Percentiles rank a stretch among this genome's conserved stretches.
These are phyloP conservation scores for Helicoverpa armigera DNA, from an alignment of 1,140 invertebrate genomes.

Conservation along the genomic window DNA sequence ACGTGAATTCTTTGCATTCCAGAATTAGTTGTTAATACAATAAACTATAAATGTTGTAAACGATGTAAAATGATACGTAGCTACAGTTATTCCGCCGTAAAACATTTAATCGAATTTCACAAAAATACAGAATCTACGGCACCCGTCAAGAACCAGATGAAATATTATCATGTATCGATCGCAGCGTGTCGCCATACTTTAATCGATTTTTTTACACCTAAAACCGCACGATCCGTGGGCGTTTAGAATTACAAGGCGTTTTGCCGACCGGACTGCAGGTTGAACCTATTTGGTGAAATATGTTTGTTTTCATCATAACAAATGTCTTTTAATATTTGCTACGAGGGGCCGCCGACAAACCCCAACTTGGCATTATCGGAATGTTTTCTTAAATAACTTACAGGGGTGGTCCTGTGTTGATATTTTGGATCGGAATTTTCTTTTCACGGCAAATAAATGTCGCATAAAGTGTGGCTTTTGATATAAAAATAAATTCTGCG, in stretches of 20 bases:
- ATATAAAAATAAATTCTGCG: slow-evolving; percentile 17
- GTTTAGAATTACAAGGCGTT: slow-evolving; percentile 80
- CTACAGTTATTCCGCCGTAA: slow-evolving; percentile 72
- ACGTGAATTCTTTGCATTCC: slow-evolving; percentile 35
- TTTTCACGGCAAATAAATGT: slow-evolving; percentile 43
- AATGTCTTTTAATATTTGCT: slow-evolving; percentile 68
- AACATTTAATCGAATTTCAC: slow-evolving; percentile 83
- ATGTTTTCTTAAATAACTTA: slow-evolving; percentile 73
- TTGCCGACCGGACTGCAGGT: slow-evolving; percentile 75
- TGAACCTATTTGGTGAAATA: slow-evolving; percentile 79
- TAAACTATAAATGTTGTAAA: slow-evolving; percentile 66
- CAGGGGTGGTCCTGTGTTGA: slow-evolving; percentile 72
- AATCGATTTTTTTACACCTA: slow-evolving; percentile 86
- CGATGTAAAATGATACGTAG: slow-evolving; percentile 77
- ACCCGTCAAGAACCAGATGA: slow-evolving; percentile 76
- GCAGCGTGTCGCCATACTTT: slow-evolving; percentile 83
- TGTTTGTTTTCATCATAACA: slow-evolving; percentile 81
- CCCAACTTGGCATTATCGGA: slow-evolving; percentile 60
- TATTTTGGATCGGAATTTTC: slow-evolving; percentile 40
- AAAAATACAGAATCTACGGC: slow-evolving; percentile 80
- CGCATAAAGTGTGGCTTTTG: slow-evolving; percentile 41
- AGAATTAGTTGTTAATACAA: slow-evolving; percentile 54
- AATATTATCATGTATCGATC: slow-evolving; percentile 84
- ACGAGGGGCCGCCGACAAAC: slow-evolving; percentile 59
- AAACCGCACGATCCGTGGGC: slow-evolving; percentile 83